Conservation (phyloP, 1,140 invertebrate species). For the Drosophila nigromelanica region DNA sequence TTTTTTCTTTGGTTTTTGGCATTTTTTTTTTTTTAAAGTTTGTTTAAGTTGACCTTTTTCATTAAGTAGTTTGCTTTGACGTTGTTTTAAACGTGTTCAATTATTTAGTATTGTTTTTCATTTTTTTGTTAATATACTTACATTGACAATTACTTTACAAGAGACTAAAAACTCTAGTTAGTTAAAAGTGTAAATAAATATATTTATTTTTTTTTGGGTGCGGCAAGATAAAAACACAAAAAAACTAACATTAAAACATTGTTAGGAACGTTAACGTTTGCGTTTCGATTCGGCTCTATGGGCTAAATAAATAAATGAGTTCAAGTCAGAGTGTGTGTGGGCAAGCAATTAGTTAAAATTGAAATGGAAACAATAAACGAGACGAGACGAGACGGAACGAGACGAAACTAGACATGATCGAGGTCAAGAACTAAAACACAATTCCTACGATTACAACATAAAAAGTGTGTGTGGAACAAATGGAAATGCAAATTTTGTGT, state of each 20-base stretch:
- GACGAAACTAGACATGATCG: conserved; percentile 25
- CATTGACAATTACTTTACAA: conserved; percentile 79
- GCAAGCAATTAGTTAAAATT: conserved; percentile 39
- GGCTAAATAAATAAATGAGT: conserved; percentile 34
- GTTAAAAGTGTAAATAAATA: conserved; percentile 25
- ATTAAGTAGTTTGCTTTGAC: conserved; percentile 29
- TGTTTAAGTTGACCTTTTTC: conserved; percentile 25
- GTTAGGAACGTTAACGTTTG: conserved; percentile 10
- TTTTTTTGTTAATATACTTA: conserved; percentile 68
- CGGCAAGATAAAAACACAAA: conserved; percentile 45
- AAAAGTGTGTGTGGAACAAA: conserved; percentile 47
- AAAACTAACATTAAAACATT: conserved; percentile 28
- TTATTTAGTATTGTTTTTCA: conserved; percentile 49
- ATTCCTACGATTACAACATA: conserved; percentile 75
- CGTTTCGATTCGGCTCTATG: conserved; percentile 23
- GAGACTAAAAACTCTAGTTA: conserved; percentile 65
- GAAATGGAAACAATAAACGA: not conserved
- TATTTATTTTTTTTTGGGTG: conserved; percentile 43
- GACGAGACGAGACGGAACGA: conserved; percentile 1
- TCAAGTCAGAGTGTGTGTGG: conserved; percentile 26
- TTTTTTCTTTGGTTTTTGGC: conserved; percentile 45
- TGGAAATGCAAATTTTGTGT: conserved; percentile 63
- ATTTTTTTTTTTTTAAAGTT: conserved; percentile 49
- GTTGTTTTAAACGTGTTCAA: conserved; percentile 47
- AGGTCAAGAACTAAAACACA: conserved; percentile 61